Conservation (phyloP, 2,888 invertebrate genomes). For the Druceiella hillmani region DNA sequence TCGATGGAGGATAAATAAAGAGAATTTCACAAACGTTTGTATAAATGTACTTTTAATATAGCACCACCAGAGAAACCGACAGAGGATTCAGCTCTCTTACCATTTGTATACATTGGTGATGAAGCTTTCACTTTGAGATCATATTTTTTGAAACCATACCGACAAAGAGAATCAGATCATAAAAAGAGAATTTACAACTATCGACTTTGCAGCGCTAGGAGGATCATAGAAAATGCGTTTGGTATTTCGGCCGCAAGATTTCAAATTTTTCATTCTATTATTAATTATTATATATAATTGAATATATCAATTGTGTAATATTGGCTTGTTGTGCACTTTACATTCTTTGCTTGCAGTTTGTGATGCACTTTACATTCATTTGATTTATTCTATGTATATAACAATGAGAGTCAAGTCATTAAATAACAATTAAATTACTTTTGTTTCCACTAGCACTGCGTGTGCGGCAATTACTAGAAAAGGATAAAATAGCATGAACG, state of each 20-base stretch:
- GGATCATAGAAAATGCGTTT: slow-evolving; percentile 18
- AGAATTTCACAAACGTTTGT: slow-evolving; percentile 2
- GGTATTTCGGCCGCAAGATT: no score
- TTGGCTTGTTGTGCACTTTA: slow-evolving; percentile 15
- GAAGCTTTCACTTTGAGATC: slow-evolving; percentile 11
- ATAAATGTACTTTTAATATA: slow-evolving; percentile 9
- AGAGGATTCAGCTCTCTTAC: slow-evolving; percentile 7
- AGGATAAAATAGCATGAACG: no score
- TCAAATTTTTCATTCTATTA: no score
- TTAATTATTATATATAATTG: no score
- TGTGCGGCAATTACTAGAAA: no score
- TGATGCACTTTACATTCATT: no score
- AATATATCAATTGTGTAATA: slow-evolving; percentile 14
- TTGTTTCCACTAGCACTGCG: no score
- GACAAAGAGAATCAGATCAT: slow-evolving; percentile 6
- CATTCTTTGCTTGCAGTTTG: no score
- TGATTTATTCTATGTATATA: no score
- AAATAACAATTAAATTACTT: no score
- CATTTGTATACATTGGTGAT: slow-evolving; percentile 18
- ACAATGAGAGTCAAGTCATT: no score
- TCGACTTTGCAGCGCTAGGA: slow-evolving; percentile 17
- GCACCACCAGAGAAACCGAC: slow-evolving; percentile 9
- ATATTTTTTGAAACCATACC: slow-evolving; percentile 16
- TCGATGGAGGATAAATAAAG: slow-evolving; percentile 7
- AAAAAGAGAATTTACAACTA: slow-evolving; percentile 18